Base-by-base conservation (phyloP, 2,888 invertebrate genomes). In the Mayetiola destructor region DNA sequence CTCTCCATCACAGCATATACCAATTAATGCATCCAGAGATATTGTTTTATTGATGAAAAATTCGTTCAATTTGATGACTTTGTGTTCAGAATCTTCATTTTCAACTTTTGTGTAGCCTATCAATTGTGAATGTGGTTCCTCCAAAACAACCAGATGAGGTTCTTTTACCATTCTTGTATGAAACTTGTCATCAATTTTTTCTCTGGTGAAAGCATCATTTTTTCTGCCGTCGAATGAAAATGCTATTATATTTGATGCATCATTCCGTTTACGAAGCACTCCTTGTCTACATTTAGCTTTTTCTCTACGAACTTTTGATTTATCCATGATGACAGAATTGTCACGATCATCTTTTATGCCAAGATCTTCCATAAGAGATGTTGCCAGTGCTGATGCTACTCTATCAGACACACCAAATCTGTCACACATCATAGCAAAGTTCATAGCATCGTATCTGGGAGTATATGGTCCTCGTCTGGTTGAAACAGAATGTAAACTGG, bases 221-320 rank as follows among this genome's bases (percentile, higher is more conserved):
- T 53, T 53, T 30, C 53, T 53, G 29, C 53, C 53, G n/a, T 53
- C 30, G 53, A 27, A 53, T 16, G 53, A 53, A 27, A 53, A 53
- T 53, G 53, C 27, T 23, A 27, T 53, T 23, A 53, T 14, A 8
- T 21, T 23, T 6, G 53, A 53, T 5, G 4, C 29, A 27, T 21
- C 29, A 27, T 29, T 14, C n/a, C 29, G 27, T 23, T n/a, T 53
- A 27, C 53, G 27, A 29, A 53, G 30, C n/a, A 27, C 27, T 27
- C 6, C 53, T 27, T 27, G 36, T n/a, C n/a, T n/a, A n/a, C n/a
- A 39, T 39, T 18, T 39, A 3, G 16, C 16, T 39, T 18, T 39
- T 39, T 39, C 39, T n/a, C 39, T 39, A 18, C 39, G 39, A 39
- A 39, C 3, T 39, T 39, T 39, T 5, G 3, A 18, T 39, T 32